These are phyloP conservation scores for Pseudolycoriella hygida DNA, from an alignment of 2,888 invertebrate species.

Conservation along the genomic window DNA sequence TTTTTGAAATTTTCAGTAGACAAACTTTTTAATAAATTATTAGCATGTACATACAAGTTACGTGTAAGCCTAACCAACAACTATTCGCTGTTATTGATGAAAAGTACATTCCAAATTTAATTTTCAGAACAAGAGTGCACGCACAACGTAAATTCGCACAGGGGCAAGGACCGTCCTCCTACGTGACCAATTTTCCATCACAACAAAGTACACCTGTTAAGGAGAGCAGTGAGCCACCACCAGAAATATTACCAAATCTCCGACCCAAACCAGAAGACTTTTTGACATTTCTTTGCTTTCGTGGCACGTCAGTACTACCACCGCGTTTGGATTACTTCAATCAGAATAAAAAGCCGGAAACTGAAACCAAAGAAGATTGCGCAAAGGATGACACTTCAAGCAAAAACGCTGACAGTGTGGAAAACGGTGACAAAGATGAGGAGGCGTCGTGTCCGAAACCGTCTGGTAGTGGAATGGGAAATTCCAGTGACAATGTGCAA, in stretches of 20 bases:
- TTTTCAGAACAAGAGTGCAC: slow-evolving; percentile 54
- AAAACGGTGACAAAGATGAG: background rate
- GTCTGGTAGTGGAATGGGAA: background rate
- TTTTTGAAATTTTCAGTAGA: background rate
- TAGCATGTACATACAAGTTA: no score
- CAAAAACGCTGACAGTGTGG: background rate
- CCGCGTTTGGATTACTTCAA: slow-evolving; percentile 54
- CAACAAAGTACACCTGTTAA: slow-evolving; percentile 34
- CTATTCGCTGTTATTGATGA: no score
- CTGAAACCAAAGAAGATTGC: background rate
- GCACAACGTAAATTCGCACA: slow-evolving; percentile 81
- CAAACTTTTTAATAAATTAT: no score
- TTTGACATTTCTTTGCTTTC: slow-evolving; percentile 64
- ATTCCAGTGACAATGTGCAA: background rate
- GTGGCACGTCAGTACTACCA: slow-evolving; percentile 57
- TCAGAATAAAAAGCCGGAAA: slow-evolving; percentile 11
- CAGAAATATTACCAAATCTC: slow-evolving; percentile 43
- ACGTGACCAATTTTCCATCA: slow-evolving; percentile 18
- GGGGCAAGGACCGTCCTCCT: slow-evolving; percentile 37
- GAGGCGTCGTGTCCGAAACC: background rate
- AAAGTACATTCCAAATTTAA: no score
- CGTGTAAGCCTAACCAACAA: no score
- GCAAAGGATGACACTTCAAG: background rate
- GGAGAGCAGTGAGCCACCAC: slow-evolving; percentile 41
- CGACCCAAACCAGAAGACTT: slow-evolving; percentile 74